A percentile compares a stretch with the other conserved stretches of the same genome.
phyloP scores from a whole-genome alignment of 2,888 invertebrate species.

The Macrophya annulata region DNA sequence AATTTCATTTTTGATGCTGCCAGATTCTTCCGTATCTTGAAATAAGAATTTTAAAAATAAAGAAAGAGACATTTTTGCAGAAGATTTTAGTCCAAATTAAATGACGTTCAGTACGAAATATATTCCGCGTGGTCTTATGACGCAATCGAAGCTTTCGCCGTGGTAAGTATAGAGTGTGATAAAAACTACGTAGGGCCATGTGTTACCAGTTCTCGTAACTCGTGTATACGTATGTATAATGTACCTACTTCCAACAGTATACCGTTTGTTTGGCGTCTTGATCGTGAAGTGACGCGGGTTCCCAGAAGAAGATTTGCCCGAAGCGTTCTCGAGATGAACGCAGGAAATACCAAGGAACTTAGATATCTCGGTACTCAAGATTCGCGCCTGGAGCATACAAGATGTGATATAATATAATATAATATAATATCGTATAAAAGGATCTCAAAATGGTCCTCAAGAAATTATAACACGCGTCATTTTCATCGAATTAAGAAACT shows the following conservation, averaged over 20 bases:
- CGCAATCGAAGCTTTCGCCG: constrained; percentile 15
- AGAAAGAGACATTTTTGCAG: no score
- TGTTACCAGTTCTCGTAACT: constrained; percentile 26
- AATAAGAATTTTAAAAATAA: not conserved
- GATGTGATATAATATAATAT: not conserved
- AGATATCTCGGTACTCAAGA: constrained; percentile 12
- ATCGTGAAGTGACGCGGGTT: constrained; percentile 21
- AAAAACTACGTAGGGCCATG: constrained; percentile 36
- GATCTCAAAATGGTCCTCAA: not conserved
- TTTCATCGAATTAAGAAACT: not conserved
- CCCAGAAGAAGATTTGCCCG: constrained; percentile 47
- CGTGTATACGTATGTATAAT: no score
- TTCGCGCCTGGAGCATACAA: not conserved
- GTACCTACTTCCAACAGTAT: constrained; percentile 31
- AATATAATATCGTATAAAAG: not conserved
- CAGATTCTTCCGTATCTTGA: no score
- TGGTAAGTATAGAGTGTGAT: not conserved
- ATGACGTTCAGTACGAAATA: no score
- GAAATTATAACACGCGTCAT: not conserved
- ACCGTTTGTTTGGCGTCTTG: constrained; percentile 6
- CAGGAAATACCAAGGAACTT: constrained; percentile 43
- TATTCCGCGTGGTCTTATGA: not conserved
- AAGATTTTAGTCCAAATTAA: not conserved
- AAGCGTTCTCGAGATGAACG: constrained; percentile 24
- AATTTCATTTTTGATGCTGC: not conserved